These are phyloP conservation scores for Pachycephus smyrnensis DNA, from an alignment of 2,888 invertebrate species.

Conservation along the genomic window DNA sequence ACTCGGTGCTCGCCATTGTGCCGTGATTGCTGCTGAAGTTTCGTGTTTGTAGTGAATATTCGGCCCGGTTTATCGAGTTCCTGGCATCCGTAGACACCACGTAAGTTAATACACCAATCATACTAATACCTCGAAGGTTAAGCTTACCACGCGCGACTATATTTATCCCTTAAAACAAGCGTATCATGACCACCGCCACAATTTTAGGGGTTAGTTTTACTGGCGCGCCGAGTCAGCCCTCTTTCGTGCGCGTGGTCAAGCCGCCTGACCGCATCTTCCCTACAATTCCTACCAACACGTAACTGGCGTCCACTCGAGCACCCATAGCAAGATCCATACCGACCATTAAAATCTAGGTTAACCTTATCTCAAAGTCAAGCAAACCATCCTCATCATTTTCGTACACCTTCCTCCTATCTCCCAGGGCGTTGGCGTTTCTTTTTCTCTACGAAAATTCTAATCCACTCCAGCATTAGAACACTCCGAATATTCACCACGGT, in stretches of 20 bases:
- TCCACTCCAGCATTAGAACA: not conserved
- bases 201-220: constrained; percentile 50
- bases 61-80: constrained; percentile 43
- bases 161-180: not conserved
- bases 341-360: not conserved
- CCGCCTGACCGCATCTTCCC: constrained; percentile 14
- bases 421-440: not conserved
- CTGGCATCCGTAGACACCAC: constrained; percentile 16
- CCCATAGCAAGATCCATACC: not conserved
- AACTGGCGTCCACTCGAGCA: not conserved
- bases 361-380: not conserved
- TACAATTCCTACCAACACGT: not conserved
- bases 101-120: constrained; percentile 32
- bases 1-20: constrained; percentile 59
- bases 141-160: not conserved
- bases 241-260: constrained; percentile 44
- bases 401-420: not conserved
- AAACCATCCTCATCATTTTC: not conserved
- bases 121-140: not conserved
- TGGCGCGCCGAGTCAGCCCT: constrained; percentile 42
- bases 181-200: not conserved
- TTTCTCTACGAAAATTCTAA: not conserved
- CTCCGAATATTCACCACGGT: not conserved
- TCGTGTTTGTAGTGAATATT: constrained; percentile 55
- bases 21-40: constrained; percentile 46